These are phyloP conservation scores for Lates calcarifer DNA, from an alignment of 2,113 vertebrate genomes.

Conservation along the genomic window DNA sequence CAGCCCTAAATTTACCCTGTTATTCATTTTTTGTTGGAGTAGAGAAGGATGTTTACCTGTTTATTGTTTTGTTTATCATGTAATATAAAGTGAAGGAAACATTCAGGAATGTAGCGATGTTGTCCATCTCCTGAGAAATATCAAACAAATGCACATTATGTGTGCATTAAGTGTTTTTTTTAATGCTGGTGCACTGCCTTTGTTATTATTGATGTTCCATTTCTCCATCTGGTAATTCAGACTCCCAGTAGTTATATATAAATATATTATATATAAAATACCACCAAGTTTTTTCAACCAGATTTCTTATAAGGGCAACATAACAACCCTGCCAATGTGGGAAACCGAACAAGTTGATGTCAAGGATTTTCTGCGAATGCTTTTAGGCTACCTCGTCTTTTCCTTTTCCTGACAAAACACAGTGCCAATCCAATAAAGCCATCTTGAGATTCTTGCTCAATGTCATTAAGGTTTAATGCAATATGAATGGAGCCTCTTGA, in stretches of 20 bases:
- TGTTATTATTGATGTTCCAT: conserved; percentile 7
- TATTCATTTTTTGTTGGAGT: not conserved
- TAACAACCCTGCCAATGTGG: conserved; percentile 6
- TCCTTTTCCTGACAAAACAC: conserved; percentile 31
- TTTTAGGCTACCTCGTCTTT: conserved; percentile 27
- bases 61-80: conserved; percentile 18
- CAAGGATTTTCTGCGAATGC: conserved; percentile 41
- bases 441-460: conserved; percentile 30
- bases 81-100: conserved; percentile 9
- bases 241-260: not conserved
- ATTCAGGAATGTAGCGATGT: not conserved
- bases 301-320: conserved; percentile 8
- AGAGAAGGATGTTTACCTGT: conserved; percentile 11
- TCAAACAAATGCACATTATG: not conserved
- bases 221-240: not conserved
- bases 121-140: not conserved
- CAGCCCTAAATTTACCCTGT: not conserved
- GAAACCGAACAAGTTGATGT: conserved; percentile 19
- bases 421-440: conserved; percentile 48
- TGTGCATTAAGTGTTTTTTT: conserved; percentile 5
- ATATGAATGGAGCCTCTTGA: conserved; percentile 49
- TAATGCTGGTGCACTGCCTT: not conserved
- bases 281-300: not conserved
- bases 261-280: not conserved
- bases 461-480: conserved; percentile 48